Conservation (phyloP, 2,113 vertebrate genomes). For the Hippopotamus amphibius region DNA sequence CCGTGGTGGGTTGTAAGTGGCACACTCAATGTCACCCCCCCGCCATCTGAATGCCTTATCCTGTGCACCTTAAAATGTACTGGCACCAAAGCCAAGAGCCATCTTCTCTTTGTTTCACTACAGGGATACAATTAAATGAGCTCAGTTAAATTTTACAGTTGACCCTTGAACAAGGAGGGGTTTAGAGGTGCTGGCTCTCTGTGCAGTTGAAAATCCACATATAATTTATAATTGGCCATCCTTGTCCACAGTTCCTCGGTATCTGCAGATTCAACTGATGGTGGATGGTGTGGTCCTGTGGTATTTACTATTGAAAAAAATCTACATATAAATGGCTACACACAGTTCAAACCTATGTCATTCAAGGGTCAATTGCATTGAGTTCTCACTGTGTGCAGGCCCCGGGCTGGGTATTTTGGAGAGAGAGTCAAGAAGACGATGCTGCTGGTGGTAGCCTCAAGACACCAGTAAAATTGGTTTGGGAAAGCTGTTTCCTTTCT, state of each 20-base stretch:
- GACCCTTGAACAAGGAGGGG: background rate
- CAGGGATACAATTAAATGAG: background rate
- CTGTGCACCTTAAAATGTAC: background rate
- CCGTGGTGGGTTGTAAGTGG: fast-evolving
- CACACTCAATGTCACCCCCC: no score
- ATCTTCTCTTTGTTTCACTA: background rate
- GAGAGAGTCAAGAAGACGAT: background rate
- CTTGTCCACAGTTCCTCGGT: background rate
- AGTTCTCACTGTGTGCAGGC: background rate
- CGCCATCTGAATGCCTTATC: background rate
- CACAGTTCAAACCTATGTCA: background rate
- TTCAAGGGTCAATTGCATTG: background rate
- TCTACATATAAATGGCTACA: no score
- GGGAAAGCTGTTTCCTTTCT: background rate
- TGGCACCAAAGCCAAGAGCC: no score
- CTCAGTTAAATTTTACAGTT: background rate
- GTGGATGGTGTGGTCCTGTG: fast-evolving
- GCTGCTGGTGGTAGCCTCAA: no score
- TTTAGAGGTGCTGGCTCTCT: background rate
- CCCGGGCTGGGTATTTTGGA: background rate
- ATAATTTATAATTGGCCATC: background rate
- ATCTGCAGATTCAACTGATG: background rate
- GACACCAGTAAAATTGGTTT: background rate
- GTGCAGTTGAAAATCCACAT: background rate
- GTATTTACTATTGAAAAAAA: background rate